Conservation (phyloP, 2,888 invertebrate species). For the Apamea epomidion region DNA sequence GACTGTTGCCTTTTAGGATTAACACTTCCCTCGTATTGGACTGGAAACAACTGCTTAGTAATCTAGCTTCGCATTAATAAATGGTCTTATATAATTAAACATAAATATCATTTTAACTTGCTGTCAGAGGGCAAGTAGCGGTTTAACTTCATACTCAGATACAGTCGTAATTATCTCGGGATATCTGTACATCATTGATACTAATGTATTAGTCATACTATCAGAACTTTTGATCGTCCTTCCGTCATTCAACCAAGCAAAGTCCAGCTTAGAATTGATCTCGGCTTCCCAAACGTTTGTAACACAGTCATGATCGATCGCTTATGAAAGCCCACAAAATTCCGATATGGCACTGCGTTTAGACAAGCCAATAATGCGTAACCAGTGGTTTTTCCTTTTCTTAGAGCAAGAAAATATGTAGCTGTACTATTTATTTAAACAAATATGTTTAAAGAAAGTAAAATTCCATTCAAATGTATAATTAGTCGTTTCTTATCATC, state of each 20-base stretch:
- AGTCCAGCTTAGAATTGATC: background rate
- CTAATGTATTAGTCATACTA: background rate
- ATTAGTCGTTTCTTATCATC: slow-evolving; percentile 26
- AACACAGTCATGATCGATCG: background rate
- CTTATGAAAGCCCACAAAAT: slow-evolving; percentile 11
- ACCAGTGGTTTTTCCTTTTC: slow-evolving; percentile 36
- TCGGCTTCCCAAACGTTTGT: background rate
- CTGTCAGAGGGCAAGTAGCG: slow-evolving; percentile 3
- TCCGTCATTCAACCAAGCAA: background rate
- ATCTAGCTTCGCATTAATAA: slow-evolving; percentile 27
- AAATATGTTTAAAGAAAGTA: slow-evolving; percentile 2
- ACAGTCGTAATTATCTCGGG: slow-evolving; percentile 6
- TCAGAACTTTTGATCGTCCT: background rate
- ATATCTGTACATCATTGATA: background rate
- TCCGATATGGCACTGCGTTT: slow-evolving; percentile 27
- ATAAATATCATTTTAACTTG: slow-evolving; percentile 14
- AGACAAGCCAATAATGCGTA: slow-evolving; percentile 51
- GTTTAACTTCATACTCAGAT: background rate
- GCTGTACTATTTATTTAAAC: background rate
- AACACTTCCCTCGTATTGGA: slow-evolving; percentile 3
- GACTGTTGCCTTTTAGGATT: slow-evolving; percentile 34
- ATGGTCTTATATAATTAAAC: slow-evolving; percentile 5
- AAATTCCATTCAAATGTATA: slow-evolving; percentile 11
- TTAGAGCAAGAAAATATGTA: background rate
- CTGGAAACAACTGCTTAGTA: slow-evolving; percentile 24